phyloP scores from a whole-genome alignment of 2,888 invertebrate genomes.

The Sarcophaga subvicina region DNA sequence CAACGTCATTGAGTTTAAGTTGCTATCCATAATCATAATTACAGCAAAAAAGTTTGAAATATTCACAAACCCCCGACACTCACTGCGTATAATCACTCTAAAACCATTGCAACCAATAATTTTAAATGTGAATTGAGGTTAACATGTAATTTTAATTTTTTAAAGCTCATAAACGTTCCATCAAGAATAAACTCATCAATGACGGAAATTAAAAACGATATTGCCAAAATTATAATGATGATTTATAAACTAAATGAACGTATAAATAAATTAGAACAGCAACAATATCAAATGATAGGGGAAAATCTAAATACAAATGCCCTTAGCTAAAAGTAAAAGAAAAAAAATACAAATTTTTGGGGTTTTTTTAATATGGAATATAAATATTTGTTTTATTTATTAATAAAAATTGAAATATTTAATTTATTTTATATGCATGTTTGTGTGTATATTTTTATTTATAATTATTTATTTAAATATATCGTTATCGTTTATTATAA shows the following conservation, averaged over 20 bases:
- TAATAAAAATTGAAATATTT: constrained; percentile 52
- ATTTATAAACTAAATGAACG: constrained; percentile 61
- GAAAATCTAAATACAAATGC: neutral
- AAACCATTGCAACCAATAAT: neutral
- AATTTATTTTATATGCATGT: constrained; percentile 13
- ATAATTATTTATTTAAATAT: neutral
- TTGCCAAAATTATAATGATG: constrained; percentile 59
- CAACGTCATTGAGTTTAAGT: no score
- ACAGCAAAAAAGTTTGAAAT: no score
- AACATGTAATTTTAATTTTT: neutral
- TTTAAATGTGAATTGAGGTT: neutral
- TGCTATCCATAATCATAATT: no score
- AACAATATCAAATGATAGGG: neutral
- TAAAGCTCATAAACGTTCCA: constrained; percentile 40
- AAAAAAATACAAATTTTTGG: constrained; percentile 1
- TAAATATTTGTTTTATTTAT: constrained; percentile 51
- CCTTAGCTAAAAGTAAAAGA: neutral
- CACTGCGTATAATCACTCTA: no score
- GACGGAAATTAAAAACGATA: constrained; percentile 52
- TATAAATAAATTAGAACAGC: constrained; percentile 58
- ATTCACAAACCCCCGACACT: no score
- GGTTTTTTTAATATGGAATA: constrained; percentile 30
- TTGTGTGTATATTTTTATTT: constrained; percentile 27
- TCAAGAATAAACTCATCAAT: constrained; percentile 27
- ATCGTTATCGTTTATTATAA: constrained; percentile 18